phyloP scores from a whole-genome alignment of 64 coral and sea anemone species.

The Pachyseris speciosa region DNA sequence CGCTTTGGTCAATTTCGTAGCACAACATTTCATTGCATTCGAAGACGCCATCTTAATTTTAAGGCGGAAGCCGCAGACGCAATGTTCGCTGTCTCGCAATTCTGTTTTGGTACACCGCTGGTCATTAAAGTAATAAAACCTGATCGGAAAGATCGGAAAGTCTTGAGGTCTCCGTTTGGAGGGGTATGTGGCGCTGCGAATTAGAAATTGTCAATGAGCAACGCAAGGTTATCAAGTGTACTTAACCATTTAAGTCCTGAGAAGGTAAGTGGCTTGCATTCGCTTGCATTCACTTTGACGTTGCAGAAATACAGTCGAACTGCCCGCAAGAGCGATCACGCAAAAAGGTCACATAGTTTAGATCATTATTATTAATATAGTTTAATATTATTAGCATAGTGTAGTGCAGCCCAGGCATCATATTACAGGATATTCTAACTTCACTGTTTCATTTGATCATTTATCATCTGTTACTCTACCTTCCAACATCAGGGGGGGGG shows the following conservation, averaged over 20 bases:
- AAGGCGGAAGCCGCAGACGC: not conserved
- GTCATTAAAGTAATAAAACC: not conserved
- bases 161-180: not conserved
- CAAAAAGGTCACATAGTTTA: too few relatives aligned
- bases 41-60: constrained; percentile 87
- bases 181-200: not conserved
- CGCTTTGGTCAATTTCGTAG: constrained; percentile 80
- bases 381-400: too few relatives aligned
- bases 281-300: not conserved
- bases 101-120: not conserved
- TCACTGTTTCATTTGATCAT: too few relatives aligned
- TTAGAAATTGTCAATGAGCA: not conserved
- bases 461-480: too few relatives aligned
- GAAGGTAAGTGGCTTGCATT: not conserved
- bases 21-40: constrained; percentile 44
- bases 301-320: too few relatives aligned
- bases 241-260: not conserved
- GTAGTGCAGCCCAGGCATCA: too few relatives aligned
- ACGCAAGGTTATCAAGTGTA: constrained; percentile 36
- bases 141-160: not conserved
- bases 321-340: too few relatives aligned
- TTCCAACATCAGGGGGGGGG: too few relatives aligned
- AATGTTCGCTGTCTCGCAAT: not conserved
- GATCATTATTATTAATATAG: too few relatives aligned
- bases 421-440: too few relatives aligned